Percentiles rank a stretch among this genome's conserved stretches.
Evolutionary conservation across 2,797 vertebrate genomes (phyloP).

Genomic region (Amblyraja radiata): DNA sequence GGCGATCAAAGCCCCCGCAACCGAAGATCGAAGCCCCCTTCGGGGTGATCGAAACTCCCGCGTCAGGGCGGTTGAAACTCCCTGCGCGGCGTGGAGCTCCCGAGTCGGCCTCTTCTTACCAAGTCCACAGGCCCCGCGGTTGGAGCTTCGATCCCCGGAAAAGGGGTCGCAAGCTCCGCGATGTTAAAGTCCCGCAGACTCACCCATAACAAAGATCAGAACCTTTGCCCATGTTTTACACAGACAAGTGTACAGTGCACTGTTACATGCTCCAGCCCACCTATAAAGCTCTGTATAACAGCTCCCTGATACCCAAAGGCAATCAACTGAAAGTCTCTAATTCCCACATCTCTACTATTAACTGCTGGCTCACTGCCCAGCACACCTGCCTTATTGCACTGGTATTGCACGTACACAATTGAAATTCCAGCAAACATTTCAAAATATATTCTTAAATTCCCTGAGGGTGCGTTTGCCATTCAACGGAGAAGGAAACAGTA

Average conservation of each 20-base stretch:
- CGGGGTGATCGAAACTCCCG: too few relatives aligned
- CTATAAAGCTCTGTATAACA: not conserved
- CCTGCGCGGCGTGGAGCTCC: too few relatives aligned
- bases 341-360: not conserved
- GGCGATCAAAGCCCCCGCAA: too few relatives aligned
- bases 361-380: not conserved
- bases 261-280: not conserved
- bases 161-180: too few relatives aligned
- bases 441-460: not conserved
- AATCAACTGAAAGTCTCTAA: not conserved
- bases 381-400: slow-evolving; percentile 7
- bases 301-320: not conserved
- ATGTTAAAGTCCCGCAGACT: too few relatives aligned
- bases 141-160: too few relatives aligned
- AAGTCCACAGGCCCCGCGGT: too few relatives aligned
- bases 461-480: not conserved
- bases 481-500: not conserved
- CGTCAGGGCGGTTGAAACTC: too few relatives aligned
- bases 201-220: not conserved
- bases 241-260: not conserved
- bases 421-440: not conserved
- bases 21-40: too few relatives aligned
- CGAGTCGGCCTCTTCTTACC: too few relatives aligned
- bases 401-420: not conserved
- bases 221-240: not conserved